Base-by-base conservation (phyloP, 2,113 vertebrate species). In the Megaleporinus macrocephalus region DNA sequence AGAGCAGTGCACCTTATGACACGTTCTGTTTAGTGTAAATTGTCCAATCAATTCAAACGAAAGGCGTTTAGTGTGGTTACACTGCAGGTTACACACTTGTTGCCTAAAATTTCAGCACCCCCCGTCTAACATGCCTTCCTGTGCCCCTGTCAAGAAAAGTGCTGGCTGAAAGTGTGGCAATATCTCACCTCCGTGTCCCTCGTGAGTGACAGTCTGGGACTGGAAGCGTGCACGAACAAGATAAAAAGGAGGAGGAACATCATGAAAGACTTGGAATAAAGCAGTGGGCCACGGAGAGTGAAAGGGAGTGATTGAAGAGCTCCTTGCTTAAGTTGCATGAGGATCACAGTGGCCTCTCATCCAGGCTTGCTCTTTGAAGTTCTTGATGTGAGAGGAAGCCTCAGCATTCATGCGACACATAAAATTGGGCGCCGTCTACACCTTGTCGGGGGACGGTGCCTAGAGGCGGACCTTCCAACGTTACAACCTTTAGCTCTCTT, bases 311-410 rank as follows among this genome's bases (percentile, higher is more conserved):
- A 41, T 15, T 70, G 36, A 70, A 70, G 66, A 29, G 66, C 26
- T 1, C 66, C 66, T 70, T 41, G 18, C 36, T 44, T 24, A 13
- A 70, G 59, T 6, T 14, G 36, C 20, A 27, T 44, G 75, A 77
- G 55, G 61, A 68, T 53, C 69, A 78, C n/a, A 49, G 36, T 71
- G 73, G 49, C 33, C 68, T 62, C 49, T 36, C 63, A 69, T 70
- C 49, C 65, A 26, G 33, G 66, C 27, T 78, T 27, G 44, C 62
- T 78, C 49, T 79, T 70, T 70, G 65, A 80, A 51, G 55, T 62
- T n/a, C 26, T 72, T 29, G 36, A 41, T 59, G 13, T 41, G n/a
- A 62, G 73, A 11, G 15, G 55, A 26, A 33, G 66, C 59, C 22
- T 55, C 69, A 62, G 2, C 26, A 51, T 49, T 63, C 27, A 74